These are phyloP conservation scores for Pygathrix nemaeus DNA, from an alignment of 2,113 vertebrate genomes.

Conservation along the genomic window DNA sequence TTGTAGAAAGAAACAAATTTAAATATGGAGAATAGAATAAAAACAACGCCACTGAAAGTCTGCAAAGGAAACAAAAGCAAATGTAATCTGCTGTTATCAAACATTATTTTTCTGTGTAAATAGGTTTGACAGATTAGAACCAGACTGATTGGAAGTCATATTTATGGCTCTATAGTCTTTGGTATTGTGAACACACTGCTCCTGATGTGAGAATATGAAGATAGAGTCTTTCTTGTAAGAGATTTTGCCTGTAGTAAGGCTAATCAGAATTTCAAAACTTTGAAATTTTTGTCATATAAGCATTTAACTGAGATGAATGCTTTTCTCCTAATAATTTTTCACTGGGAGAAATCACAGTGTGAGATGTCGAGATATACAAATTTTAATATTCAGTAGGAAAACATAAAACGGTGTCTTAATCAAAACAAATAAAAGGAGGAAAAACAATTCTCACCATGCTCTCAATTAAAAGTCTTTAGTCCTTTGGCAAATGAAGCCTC, in stretches of 20 bases:
- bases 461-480: not conserved
- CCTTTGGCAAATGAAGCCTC: not conserved
- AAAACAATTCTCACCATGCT: not conserved
- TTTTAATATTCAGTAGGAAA: not conserved
- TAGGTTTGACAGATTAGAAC: not conserved
- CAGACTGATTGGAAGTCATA: not conserved
- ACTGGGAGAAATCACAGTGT: not conserved
- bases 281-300: not conserved
- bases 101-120: not conserved
- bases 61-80: not conserved
- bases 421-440: not conserved
- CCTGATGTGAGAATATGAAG: not conserved
- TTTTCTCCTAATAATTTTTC: not conserved
- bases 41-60: not conserved
- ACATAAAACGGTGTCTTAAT: not conserved
- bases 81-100: not conserved
- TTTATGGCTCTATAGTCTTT: not conserved
- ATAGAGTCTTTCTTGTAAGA: not conserved
- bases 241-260: not conserved
- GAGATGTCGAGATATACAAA: not conserved
- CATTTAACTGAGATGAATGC: not conserved
- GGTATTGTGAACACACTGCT: accelerated
- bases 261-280: not conserved
- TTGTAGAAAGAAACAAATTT: not conserved
- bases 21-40: not conserved